These are phyloP conservation scores for Laothoe populi DNA, from an alignment of 2,888 invertebrate species.

Conservation along the genomic window DNA sequence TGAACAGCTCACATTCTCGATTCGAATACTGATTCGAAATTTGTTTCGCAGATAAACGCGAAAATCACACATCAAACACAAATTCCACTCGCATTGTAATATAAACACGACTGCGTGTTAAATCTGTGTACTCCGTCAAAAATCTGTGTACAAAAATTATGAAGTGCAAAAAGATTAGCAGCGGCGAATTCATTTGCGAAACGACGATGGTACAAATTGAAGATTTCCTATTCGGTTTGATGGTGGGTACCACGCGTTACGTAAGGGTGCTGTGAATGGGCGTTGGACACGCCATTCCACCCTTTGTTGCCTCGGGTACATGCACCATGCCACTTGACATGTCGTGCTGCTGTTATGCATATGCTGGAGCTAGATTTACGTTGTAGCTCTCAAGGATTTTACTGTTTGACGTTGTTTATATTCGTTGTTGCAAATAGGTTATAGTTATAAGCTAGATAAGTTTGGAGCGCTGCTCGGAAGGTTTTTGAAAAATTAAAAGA, in stretches of 20 bases:
- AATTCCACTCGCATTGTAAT: neutral
- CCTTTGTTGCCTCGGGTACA: constrained; percentile 22
- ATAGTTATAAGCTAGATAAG: too few relatives aligned
- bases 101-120: too few relatives aligned
- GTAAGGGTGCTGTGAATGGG: constrained; percentile 49
- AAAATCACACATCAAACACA: too few relatives aligned
- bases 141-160: too few relatives aligned
- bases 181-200: constrained; percentile 35
- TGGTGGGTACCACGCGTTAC: constrained; percentile 37
- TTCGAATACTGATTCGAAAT: too few relatives aligned
- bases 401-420: too few relatives aligned
- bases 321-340: constrained; percentile 22
- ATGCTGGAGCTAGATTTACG: neutral
- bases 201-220: constrained; percentile 42
- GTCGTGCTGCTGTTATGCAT: constrained; percentile 19
- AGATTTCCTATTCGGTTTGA: constrained; percentile 39
- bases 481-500: too few relatives aligned
- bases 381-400: constrained; percentile 8
- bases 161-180: constrained; percentile 29
- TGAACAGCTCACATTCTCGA: too few relatives aligned
- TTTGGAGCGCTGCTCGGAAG: too few relatives aligned
- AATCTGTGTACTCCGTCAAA: too few relatives aligned
- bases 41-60: too few relatives aligned
- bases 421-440: neutral
- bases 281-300: constrained; percentile 49